Evolutionary conservation across 2,797 vertebrate species (phyloP), one percentile per base, ranked within the genome.

Genomic region (Allobates femoralis): DNA sequence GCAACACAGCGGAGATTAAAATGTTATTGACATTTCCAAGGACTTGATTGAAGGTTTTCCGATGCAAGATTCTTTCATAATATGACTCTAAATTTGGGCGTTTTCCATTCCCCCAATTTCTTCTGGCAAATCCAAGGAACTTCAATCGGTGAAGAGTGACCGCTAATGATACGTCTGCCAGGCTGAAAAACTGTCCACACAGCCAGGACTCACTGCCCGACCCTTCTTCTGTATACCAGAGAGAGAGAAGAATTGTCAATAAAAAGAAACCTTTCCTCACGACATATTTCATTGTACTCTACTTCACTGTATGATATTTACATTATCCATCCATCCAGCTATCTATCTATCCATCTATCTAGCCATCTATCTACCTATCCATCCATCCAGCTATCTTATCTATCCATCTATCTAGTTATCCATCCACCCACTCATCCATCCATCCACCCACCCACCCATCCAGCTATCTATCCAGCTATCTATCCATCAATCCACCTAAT

Each of bases 1-100:
- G 98, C 86, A 99, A 93, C 56, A 99, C 97, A 0, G 98, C 98
- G 0, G 98, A 99, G 91, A 99, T 97, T 90, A 99, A 93, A 93
- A 99, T 99, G 92, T 99, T 99, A 95, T 99, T 99, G 92, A 99
- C 98, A 0, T 96, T 96, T 89, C 98, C 96, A 84, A 99, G 94
- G 85, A 99, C 98, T 90, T 96, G 95, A 90, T 94, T 92, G 91
- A 99, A 99, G 46, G 98, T 95, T 75, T 96, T 96, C 21, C 97
- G 95, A 90, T 97, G 94, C 90, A 98, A 91, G 66, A 99, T 97
- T 1, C 96, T 97, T 85, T 97, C 96, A 0, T 99, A 99, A 90
- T 99, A 99, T 2, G 95, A 94, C 90, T 99, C 98, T 92, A 99
- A 91, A 91, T 99, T 99, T 41, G 93, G 93, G 0, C 97, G 95